Evolutionary conservation across 2,888 invertebrate genomes (phyloP), one percentile per base, ranked within the genome.

Genomic region (Eugnorisma glareosa): DNA sequence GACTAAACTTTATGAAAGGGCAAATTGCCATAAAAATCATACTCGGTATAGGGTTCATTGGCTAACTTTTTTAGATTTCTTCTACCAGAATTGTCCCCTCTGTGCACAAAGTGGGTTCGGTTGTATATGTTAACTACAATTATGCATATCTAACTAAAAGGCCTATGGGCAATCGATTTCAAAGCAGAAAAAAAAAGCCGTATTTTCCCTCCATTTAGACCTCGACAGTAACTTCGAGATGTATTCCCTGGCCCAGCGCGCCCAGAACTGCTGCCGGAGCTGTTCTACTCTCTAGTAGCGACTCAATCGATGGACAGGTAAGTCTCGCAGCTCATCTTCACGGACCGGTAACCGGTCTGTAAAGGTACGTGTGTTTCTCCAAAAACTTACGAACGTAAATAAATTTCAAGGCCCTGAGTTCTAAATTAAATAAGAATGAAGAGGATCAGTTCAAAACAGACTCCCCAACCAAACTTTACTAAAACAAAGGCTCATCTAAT

Each of bases 401-500:
- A 35, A 1, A 18, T 21, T 21, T 21, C 5, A 1, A 11, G 18
- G 21, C 5, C 10, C 21, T 21, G 3, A 31, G 21, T 61, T 43
- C 13, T 40, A 64, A 64, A 18, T 64, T 8, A 40, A n/a, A 0
- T n/a, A 64, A 40, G 4, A 64, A n/a, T 10, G 1, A 15, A 64
- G 28, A 75, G 51, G 3, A 51, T 54, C 18, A 24, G n/a, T 45
- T 28, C 31, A 64, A n/a, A 77, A 31, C 51, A 43, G 21, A 18
- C 31, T 51, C 37, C 31, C 31, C 3, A 21, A 18, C 11, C 48
- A 31, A 82, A 81, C 73, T 81, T 86, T 71, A 70, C 35, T 67
- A 64, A 74, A 73, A 69, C 67, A 51, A 85, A 45, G 67, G 40
- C 40, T 70, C 71, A 70, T 77, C 73, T 73, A 78, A 86, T 87